A percentile compares a stretch with the other conserved stretches of the same genome.
Evolutionary conservation across 1,140 invertebrate genomes (phyloP).

Genomic region (Ylistrum balloti): DNA sequence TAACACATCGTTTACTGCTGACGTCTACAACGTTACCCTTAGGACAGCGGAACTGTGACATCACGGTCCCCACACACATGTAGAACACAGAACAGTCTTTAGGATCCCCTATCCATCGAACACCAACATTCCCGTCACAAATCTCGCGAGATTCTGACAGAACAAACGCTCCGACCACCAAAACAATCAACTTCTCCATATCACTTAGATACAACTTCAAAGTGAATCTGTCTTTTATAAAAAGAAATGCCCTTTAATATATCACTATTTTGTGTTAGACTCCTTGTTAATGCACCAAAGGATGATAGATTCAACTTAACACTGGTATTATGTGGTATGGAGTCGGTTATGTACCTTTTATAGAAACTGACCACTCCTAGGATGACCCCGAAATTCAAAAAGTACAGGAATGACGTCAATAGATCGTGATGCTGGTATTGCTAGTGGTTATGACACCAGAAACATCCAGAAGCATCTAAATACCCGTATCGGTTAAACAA

Average conservation of each 20-base stretch:
- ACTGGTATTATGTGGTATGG: too few species aligned
- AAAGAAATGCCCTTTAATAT: too few species aligned
- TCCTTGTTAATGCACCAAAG: too few species aligned
- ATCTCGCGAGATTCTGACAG: neutral
- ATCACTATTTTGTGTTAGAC: too few species aligned
- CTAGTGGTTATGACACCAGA: neutral
- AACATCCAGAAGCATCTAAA: neutral
- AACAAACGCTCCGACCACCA: neutral
- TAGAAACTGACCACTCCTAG: neutral
- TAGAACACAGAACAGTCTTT: slow-evolving; percentile 54
- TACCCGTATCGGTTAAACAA: neutral
- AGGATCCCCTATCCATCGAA: slow-evolving; percentile 53
- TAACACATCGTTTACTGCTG: slow-evolving; percentile 45
- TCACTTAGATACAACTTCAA: neutral
- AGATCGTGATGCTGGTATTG: slow-evolving; percentile 17
- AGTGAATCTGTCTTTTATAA: too few species aligned
- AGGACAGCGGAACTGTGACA: slow-evolving; percentile 48
- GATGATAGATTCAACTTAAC: too few species aligned
- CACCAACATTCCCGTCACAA: slow-evolving; percentile 49
- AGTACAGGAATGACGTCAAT: neutral
- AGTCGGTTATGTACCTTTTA: neutral
- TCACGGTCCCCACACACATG: slow-evolving; percentile 48
- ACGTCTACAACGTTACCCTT: slow-evolving; percentile 37
- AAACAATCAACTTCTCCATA: neutral
- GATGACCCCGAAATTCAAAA: neutral